Evolutionary conservation across 2,797 vertebrate genomes (phyloP).

Genomic region (Parotocinclus haroldoi): DNA sequence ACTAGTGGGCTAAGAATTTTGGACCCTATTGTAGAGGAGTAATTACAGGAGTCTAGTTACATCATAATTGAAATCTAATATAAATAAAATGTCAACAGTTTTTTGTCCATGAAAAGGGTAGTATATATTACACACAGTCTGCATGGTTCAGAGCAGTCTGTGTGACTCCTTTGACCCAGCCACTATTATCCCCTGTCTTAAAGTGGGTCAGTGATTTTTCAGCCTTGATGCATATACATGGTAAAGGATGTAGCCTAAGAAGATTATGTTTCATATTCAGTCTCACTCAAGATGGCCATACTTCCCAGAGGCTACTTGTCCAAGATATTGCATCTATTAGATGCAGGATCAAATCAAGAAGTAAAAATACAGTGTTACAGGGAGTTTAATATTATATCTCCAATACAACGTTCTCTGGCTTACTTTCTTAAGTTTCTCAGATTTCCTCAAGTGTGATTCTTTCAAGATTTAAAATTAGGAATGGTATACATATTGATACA

Average conservation of each 20-base stretch:
- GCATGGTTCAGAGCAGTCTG: not conserved
- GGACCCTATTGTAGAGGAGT: too few species aligned
- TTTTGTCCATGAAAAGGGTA: not conserved
- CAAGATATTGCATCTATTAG: not conserved
- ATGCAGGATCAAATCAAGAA: not conserved
- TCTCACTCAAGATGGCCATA: conserved; percentile 37
- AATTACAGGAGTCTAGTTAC: too few species aligned
- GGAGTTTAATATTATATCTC: not conserved
- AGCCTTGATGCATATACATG: not conserved
- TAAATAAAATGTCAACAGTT: not conserved
- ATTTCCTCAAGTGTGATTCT: too few species aligned
- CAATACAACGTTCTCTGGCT: too few species aligned
- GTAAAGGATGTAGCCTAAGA: conserved; percentile 50
- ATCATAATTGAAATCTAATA: not conserved
- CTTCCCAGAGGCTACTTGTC: conserved; percentile 4
- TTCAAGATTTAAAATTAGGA: too few species aligned
- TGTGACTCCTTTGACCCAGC: not conserved
- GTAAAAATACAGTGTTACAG: conserved; percentile 5
- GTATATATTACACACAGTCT: not conserved
- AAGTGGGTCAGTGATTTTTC: conserved; percentile 11
- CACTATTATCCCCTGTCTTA: conserved; percentile 1
- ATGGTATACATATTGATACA: too few species aligned
- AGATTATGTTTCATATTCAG: conserved; percentile 54
- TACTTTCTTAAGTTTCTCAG: too few species aligned
- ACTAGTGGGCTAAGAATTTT: too few species aligned